Percentiles rank a stretch among this genome's conserved stretches.
Conservation (phyloP, 2,888 invertebrate genomes). For the Polia nebulosa region DNA sequence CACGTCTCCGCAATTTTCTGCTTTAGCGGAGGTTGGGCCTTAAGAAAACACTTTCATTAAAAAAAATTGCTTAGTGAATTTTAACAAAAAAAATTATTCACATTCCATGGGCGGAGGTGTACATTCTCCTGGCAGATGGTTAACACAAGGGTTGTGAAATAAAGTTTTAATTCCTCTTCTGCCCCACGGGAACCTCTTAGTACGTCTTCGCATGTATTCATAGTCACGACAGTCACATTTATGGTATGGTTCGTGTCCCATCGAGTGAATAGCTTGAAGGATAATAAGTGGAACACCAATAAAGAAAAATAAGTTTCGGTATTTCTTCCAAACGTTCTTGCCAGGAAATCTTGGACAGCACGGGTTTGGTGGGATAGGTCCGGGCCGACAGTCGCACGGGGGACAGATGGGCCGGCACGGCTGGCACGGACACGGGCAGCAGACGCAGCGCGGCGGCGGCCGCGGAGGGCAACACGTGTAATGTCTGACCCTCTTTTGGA, state of each 20-base stretch:
- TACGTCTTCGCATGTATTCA: slow-evolving; percentile 94
- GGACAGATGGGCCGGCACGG: slow-evolving; percentile 71
- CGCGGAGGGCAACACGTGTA: slow-evolving; percentile 78
- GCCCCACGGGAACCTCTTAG: slow-evolving; percentile 97
- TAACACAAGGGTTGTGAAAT: slow-evolving; percentile 95
- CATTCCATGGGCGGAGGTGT: slow-evolving; percentile 78
- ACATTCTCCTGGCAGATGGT: slow-evolving; percentile 88
- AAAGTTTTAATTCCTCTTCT: slow-evolving; percentile 94
- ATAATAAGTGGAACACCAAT: slow-evolving; percentile 80
- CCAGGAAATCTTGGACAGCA: slow-evolving; percentile 79
- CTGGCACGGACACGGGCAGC: slow-evolving; percentile 1
- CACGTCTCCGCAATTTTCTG: background rate
- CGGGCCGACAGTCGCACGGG: slow-evolving; percentile 73
- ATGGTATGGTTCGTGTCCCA: slow-evolving; percentile 65
- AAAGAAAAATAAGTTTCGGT: slow-evolving; percentile 77
- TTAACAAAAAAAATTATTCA: slow-evolving; percentile 68
- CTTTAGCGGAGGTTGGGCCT: background rate
- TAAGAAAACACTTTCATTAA: background rate
- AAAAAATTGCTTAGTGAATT: background rate
- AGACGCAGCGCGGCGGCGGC: slow-evolving; percentile 68
- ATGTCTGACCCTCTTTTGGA: slow-evolving; percentile 43
- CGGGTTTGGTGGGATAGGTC: slow-evolving; percentile 75
- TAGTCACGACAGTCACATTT: slow-evolving; percentile 89
- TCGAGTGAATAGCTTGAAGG: slow-evolving; percentile 70
- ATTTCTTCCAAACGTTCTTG: slow-evolving; percentile 78